These are phyloP conservation scores for silkworm (Bombyx mori) DNA, from an alignment of 1,140 invertebrate species.

Conservation along the genomic window ASM3026992v2 NC_085126.1:12484001-12484500, in stretches of 20 bases:
- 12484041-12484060: slow-evolving; percentile 79
- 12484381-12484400: slow-evolving; percentile 86
- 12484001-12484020: slow-evolving; percentile 84
- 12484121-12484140: neutral
- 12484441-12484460: slow-evolving; percentile 88
- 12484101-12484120: slow-evolving; percentile 42
- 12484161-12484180: no score
- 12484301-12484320: slow-evolving; percentile 86
- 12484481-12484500: no score
- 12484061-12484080: slow-evolving; percentile 79
- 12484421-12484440: slow-evolving; percentile 79
- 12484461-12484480: slow-evolving; percentile 12
- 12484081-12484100: slow-evolving; percentile 91
- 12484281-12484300: slow-evolving; percentile 81
- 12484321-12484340: slow-evolving; percentile 80
- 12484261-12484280: neutral
- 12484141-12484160: no score
- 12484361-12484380: slow-evolving; percentile 71
- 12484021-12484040: slow-evolving; percentile 76
- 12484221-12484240: no score
- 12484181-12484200: no score
- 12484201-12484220: neutral
- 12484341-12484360: slow-evolving; percentile 77
- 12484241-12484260: neutral
- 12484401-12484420: slow-evolving; percentile 86